Percentiles rank a stretch among this genome's conserved stretches.
phyloP scores from a whole-genome alignment of 2,113 vertebrate genomes.

The Python bivittatus region DNA sequence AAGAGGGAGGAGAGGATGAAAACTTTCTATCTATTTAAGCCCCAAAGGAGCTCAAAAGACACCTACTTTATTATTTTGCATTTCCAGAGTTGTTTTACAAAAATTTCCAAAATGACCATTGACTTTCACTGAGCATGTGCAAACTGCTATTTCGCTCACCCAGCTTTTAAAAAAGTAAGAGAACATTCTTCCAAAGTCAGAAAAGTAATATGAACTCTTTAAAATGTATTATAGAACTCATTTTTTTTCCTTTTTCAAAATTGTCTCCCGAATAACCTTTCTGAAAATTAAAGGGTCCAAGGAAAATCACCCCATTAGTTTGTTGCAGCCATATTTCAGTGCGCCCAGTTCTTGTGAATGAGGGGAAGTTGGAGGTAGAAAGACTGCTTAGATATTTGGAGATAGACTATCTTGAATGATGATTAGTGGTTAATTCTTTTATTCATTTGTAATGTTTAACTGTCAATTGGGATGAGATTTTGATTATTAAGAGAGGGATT shows the following conservation, averaged over 20 bases:
- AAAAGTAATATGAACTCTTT: no score
- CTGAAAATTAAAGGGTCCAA: background rate
- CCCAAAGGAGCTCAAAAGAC: background rate
- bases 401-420: no score
- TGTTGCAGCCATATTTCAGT: background rate
- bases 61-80: background rate
- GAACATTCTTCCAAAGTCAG: background rate
- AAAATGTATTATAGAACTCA: background rate
- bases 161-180: background rate
- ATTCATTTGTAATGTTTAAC: no score
- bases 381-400: background rate
- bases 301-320: background rate
- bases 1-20: background rate
- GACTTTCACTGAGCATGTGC: background rate
- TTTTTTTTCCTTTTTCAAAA: background rate
- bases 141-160: background rate
- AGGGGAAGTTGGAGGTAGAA: background rate
- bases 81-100: background rate
- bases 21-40: background rate
- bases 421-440: no score
- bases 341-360: background rate
- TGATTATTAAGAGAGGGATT: no score
- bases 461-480: no score
- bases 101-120: background rate
- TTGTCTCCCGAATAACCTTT: background rate